Conservation (phyloP, 2,797 vertebrate species). For the Anguilla anguilla region DNA sequence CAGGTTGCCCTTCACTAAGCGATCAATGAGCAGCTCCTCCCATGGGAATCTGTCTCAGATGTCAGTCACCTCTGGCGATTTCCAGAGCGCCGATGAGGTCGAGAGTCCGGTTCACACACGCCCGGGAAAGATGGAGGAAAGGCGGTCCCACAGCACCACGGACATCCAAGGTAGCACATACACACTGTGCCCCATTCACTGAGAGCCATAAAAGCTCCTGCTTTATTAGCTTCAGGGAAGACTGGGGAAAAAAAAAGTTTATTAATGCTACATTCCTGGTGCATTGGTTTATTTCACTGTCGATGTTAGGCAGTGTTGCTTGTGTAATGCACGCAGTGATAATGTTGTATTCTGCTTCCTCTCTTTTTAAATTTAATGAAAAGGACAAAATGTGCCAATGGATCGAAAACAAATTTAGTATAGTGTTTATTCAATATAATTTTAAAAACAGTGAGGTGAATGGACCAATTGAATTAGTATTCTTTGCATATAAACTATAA, state of each 20-base stretch:
- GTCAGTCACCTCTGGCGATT: slow-evolving; percentile 75
- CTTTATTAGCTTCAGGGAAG: neutral
- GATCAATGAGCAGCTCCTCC: slow-evolving; percentile 72
- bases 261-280: neutral
- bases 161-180: slow-evolving; percentile 83
- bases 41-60: slow-evolving; percentile 81
- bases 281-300: neutral
- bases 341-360: neutral
- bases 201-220: neutral
- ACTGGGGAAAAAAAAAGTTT: no score
- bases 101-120: slow-evolving; percentile 70
- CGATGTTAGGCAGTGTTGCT: no score
- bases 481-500: neutral
- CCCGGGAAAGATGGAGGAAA: slow-evolving; percentile 80
- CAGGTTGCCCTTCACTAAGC: slow-evolving; percentile 80
- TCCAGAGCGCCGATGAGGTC: slow-evolving; percentile 79
- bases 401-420: neutral
- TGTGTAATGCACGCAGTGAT: neutral
- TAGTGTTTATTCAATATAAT: neutral
- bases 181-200: slow-evolving; percentile 18
- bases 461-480: neutral
- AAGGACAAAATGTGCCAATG: neutral
- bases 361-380: neutral
- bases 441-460: neutral
- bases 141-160: slow-evolving; percentile 81